Conservation (phyloP, 2,888 invertebrate species). For the Bhutanitis thaidina region DNA sequence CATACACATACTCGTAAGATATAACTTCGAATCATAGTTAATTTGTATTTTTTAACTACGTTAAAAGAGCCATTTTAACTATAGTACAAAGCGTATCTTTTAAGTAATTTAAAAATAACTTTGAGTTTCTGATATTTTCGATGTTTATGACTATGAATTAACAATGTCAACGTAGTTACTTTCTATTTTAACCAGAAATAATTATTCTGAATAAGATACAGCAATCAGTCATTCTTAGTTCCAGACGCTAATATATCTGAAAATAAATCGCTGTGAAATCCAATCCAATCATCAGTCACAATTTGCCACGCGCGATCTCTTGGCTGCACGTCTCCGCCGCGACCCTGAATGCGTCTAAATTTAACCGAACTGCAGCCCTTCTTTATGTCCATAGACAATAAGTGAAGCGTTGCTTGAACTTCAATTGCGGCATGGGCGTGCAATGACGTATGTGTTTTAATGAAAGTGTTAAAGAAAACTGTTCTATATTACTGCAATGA, state of each 20-base stretch:
- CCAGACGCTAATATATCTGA: slow-evolving; percentile 11
- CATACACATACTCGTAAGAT: neutral
- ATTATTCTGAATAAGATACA: neutral
- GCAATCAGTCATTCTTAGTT: slow-evolving; percentile 1
- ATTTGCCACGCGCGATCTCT: slow-evolving; percentile 62
- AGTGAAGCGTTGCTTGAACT: slow-evolving; percentile 55
- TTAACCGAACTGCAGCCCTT: slow-evolving; percentile 49
- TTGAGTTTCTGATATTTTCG: no score
- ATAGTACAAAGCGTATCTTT: no score
- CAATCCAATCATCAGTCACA: slow-evolving; percentile 63
- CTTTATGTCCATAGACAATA: slow-evolving; percentile 49
- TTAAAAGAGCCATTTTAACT: slow-evolving; percentile 4
- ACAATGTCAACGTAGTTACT: no score
- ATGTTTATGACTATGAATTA: no score
- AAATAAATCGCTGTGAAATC: slow-evolving; percentile 40
- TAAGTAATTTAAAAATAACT: no score
- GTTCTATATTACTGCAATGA: no score
- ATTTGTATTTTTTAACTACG: neutral
- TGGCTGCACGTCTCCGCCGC: slow-evolving; percentile 53
- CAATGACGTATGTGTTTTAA: no score
- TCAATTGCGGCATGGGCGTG: slow-evolving; percentile 21
- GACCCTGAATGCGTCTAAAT: slow-evolving; percentile 67
- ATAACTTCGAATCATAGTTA: slow-evolving; percentile 6
- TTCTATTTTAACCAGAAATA: no score
- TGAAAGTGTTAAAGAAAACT: no score